Base-by-base conservation (phyloP, 2,113 vertebrate genomes). In the Sebastes fasciatus region DNA sequence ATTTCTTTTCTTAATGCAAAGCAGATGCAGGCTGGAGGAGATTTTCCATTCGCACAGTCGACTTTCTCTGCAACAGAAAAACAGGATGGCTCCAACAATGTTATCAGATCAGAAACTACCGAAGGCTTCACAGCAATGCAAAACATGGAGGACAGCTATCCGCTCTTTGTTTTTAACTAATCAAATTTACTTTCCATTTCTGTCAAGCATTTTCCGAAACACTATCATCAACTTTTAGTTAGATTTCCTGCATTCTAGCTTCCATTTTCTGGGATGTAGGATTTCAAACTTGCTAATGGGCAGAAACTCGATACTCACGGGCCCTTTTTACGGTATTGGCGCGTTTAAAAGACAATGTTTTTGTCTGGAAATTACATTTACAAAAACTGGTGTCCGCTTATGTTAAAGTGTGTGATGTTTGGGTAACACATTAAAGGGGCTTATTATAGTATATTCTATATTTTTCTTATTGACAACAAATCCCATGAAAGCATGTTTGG, bases 21-120 rank as follows among this genome's bases (percentile, higher is more conserved):
- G 8, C 85, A 87, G 70, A 81, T 79, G 80, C 16, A 23, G 61
- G n/a, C 74, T 6, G 23, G 42, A 49, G 66, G 42, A 4, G 21
- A 21, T 54, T 85, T 75, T 85, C 43, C n/a, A 4, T 13, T 65
- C 23, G 6, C 46, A 43, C 34, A 12, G 49, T 54, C 1, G 3
- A 34, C 61, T 64, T 54, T 16, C 5, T 66, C 43, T 43, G 45
- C 8, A 11, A 8, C 46, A 45, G 21, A 14, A 40, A 73, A 74
- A 73, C 66, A 67, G 64, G 42, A 75, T 1, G 34, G 13, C 42
- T 34, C 58, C 14, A 6, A 65, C 45, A 26, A 42, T 40, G 45
- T 26, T 40, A 74, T 69, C 49, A 51, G 13, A 83, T 51, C 57
- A n/a, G 19, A 71, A 55, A 43, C 1, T 42, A 17, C 69, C 14